These are phyloP conservation scores for Sinocyclocheilus grahami DNA, from an alignment of 2,113 vertebrate species.

Conservation along the genomic window DNA sequence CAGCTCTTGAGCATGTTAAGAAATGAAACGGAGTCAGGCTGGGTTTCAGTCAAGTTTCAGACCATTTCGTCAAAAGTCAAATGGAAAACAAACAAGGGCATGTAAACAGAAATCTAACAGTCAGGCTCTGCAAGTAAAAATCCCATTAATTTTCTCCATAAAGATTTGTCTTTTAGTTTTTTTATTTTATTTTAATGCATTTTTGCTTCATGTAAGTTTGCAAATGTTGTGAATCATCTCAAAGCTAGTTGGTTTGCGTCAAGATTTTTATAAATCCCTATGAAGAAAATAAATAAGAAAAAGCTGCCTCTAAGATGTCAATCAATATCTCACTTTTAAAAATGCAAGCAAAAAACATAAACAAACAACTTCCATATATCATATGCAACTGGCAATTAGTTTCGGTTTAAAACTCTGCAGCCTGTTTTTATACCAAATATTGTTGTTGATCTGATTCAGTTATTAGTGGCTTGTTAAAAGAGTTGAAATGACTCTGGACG, in stretches of 20 bases:
- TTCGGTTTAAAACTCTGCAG: neutral
- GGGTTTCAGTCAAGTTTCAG: neutral
- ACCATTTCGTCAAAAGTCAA: neutral
- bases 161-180: neutral
- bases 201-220: neutral
- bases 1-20: neutral
- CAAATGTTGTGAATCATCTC: neutral
- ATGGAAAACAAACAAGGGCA: neutral
- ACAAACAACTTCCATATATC: neutral
- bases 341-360: neutral
- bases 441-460: neutral
- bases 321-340: neutral
- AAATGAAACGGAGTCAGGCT: conserved; percentile 6
- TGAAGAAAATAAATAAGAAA: neutral
- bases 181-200: neutral
- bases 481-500: conserved; percentile 57
- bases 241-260: neutral
- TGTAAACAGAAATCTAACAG: neutral
- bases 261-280: too few species aligned
- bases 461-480: conserved; percentile 4
- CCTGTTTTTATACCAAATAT: neutral
- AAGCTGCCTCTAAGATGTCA: neutral
- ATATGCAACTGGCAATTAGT: neutral
- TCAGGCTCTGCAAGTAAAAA: neutral
- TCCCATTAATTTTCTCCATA: neutral